Evolutionary conservation across 2,113 vertebrate species (phyloP).

Genomic region (Uria lomvia): DNA sequence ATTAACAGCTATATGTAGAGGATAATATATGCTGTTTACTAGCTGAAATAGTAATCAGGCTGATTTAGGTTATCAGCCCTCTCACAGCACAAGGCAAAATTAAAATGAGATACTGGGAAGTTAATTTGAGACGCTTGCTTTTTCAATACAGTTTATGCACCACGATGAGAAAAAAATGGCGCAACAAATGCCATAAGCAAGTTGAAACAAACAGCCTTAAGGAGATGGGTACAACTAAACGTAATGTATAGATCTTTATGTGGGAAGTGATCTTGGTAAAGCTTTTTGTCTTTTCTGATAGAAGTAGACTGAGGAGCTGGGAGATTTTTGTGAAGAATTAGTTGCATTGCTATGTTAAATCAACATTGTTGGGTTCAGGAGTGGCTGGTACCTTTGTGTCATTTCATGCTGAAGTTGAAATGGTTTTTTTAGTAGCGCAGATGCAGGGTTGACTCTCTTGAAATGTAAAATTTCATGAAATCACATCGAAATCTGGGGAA

Average conservation of each 20-base stretch:
- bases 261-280: not conserved
- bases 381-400: not conserved
- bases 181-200: not conserved
- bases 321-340: not conserved
- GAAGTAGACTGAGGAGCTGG: not conserved
- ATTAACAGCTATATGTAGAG: not conserved
- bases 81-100: not conserved
- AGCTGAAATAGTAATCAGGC: not conserved
- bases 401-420: not conserved
- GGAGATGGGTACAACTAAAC: not conserved
- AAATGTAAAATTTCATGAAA: not conserved
- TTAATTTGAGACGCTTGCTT: not conserved
- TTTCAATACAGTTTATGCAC: not conserved
- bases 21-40: not conserved
- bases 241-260: not conserved
- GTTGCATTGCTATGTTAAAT: not conserved
- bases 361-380: not conserved
- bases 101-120: not conserved
- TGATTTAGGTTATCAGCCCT: constrained; percentile 21
- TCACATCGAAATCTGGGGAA: not conserved
- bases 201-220: not conserved
- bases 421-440: not conserved
- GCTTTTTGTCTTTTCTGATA: not conserved
- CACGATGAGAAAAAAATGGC: not conserved
- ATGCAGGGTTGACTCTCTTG: not conserved